A percentile compares a stretch with the other conserved stretches of the same genome.
Evolutionary conservation across 2,888 invertebrate genomes (phyloP).

Genomic region (Clepsis dumicolana): DNA sequence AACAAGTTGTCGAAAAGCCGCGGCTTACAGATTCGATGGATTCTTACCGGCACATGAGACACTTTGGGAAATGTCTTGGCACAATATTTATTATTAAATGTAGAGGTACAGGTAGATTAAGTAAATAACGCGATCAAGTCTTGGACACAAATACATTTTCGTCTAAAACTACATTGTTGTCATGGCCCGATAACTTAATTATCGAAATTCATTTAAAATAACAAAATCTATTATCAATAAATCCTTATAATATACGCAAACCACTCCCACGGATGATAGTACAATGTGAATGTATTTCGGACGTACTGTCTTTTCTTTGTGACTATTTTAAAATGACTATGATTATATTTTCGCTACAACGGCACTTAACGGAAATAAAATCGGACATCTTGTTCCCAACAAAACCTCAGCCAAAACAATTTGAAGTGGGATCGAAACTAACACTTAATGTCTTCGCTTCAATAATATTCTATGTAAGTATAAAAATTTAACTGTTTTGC

Average conservation of each 20-base stretch:
- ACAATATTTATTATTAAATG: conserved; percentile 13
- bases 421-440: not conserved
- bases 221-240: conserved; percentile 71
- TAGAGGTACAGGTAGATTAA: conserved; percentile 24
- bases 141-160: conserved; percentile 73
- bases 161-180: conserved; percentile 75
- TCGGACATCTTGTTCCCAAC: not conserved
- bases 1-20: not conserved
- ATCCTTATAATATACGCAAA: conserved; percentile 78
- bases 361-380: conserved; percentile 7
- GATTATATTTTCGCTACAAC: conserved; percentile 3
- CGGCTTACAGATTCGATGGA: not conserved
- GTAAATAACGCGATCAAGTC: conserved; percentile 63
- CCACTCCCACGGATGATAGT: conserved; percentile 76
- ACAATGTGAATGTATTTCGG: conserved; percentile 65
- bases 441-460: not conserved
- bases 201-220: conserved; percentile 75
- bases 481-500: not conserved
- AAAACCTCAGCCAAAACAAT: not conserved
- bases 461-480: no score
- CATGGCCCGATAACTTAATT: conserved; percentile 83
- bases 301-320: conserved; percentile 71
- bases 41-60: not conserved
- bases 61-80: conserved; percentile 26
- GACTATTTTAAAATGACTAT: conserved; percentile 77